phyloP scores from a whole-genome alignment of 2,888 invertebrate genomes.

The Dendrolimus houi region DNA sequence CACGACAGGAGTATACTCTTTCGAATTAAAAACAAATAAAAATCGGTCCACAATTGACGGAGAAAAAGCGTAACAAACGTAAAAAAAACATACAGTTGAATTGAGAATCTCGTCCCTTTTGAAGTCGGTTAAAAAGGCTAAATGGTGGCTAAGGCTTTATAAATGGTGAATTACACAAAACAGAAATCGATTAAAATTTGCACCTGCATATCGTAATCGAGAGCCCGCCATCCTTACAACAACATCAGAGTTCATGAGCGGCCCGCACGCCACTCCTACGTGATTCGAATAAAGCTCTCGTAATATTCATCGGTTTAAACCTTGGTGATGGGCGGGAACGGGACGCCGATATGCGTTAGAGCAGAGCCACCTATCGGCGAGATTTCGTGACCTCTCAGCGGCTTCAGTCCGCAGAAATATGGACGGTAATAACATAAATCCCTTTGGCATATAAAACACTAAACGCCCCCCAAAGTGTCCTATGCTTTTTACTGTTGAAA shows the following conservation, averaged over 20 bases:
- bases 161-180: neutral
- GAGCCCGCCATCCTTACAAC: constrained; percentile 26
- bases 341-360: constrained; percentile 39
- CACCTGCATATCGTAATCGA: constrained; percentile 1
- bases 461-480: constrained; percentile 70
- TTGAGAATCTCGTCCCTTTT: no score
- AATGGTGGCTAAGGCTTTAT: no score
- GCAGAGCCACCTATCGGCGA: constrained; percentile 43
- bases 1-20: no score
- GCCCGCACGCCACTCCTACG: constrained; percentile 60
- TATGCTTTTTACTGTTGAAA: constrained; percentile 52
- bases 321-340: constrained; percentile 42
- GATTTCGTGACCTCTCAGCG: constrained; percentile 75
- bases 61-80: no score
- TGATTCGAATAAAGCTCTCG: constrained; percentile 61
- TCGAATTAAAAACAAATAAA: no score
- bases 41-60: no score
- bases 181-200: neutral
- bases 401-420: constrained; percentile 73
- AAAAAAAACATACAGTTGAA: no score
- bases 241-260: constrained; percentile 69
- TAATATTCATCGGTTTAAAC: constrained; percentile 73
- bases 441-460: constrained; percentile 76
- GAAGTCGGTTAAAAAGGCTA: neutral
- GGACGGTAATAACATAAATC: constrained; percentile 77